phyloP scores from a whole-genome alignment of 2,888 invertebrate genomes.

The Andrena praecox region DNA sequence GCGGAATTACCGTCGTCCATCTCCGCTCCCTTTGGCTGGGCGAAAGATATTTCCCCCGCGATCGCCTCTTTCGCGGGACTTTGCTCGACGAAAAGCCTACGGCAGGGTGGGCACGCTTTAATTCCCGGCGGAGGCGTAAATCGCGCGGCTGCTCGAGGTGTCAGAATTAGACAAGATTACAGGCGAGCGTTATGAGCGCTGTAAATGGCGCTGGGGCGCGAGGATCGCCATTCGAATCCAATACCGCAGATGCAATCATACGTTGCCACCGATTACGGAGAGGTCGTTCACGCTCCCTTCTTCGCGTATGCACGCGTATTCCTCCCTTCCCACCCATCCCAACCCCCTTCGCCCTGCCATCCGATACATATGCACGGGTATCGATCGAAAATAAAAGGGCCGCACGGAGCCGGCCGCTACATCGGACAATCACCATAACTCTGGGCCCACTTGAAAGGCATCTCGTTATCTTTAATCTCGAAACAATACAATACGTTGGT shows the following conservation, averaged over 20 bases:
- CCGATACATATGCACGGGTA: constrained; percentile 54
- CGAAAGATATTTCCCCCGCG: constrained; percentile 46
- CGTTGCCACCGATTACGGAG: constrained; percentile 60
- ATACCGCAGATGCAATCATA: constrained; percentile 57
- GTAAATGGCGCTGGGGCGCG: constrained; percentile 30
- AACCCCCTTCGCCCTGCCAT: background rate
- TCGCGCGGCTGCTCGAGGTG: background rate
- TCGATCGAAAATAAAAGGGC: constrained; percentile 70
- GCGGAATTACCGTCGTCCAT: constrained; percentile 71
- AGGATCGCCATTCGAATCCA: constrained; percentile 48
- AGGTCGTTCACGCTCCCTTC: constrained; percentile 54
- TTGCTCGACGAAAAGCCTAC: background rate
- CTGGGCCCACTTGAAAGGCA: constrained; percentile 67
- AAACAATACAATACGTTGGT: constrained; percentile 72
- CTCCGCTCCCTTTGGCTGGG: constrained; percentile 23
- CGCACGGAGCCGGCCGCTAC: constrained; percentile 65
- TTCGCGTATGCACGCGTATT: constrained; percentile 41
- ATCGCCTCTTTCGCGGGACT: background rate
- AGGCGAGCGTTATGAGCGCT: background rate
- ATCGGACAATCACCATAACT: constrained; percentile 72
- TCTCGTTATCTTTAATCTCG: constrained; percentile 75
- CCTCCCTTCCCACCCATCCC: constrained; percentile 9
- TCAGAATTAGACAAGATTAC: constrained; percentile 17
- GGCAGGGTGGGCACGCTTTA: background rate
- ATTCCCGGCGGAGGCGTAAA: background rate